Evolutionary conservation across 2,113 vertebrate genomes (phyloP).

Genomic region (Chauna torquata): DNA sequence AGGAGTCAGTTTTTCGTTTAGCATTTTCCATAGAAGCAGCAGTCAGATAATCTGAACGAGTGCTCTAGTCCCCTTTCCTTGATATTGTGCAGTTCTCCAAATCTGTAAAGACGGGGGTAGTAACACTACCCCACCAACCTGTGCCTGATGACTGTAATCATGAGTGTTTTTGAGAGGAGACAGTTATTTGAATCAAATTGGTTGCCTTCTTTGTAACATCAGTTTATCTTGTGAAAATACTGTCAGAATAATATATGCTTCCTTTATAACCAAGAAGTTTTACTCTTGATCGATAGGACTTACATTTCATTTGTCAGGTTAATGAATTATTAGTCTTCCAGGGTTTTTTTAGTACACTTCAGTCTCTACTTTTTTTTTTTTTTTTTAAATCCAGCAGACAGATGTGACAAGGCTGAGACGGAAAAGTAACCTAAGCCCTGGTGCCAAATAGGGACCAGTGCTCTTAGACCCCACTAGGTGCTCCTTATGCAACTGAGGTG

Average conservation of each 20-base stretch:
- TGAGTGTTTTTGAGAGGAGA: slow-evolving; percentile 41
- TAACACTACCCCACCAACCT: background rate
- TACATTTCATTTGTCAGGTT: slow-evolving; percentile 67
- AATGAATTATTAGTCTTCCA: slow-evolving; percentile 68
- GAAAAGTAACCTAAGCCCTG: slow-evolving; percentile 35
- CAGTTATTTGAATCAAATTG: slow-evolving; percentile 66
- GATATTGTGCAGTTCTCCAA: background rate
- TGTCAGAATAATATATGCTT: slow-evolving; percentile 70
- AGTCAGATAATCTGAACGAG: background rate
- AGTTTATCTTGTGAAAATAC: slow-evolving; percentile 69
- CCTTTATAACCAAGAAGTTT: slow-evolving; percentile 60
- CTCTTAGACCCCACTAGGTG: background rate
- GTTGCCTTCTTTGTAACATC: slow-evolving; percentile 57
- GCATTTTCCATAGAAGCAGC: background rate
- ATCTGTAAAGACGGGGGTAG: background rate
- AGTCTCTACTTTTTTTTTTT: background rate
- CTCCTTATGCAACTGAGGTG: background rate
- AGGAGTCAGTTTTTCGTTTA: background rate
- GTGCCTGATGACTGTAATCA: slow-evolving; percentile 44
- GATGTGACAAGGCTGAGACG: slow-evolving; percentile 44
- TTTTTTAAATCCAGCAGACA: slow-evolving; percentile 19
- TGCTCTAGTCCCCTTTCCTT: background rate
- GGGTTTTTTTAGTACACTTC: slow-evolving; percentile 49
- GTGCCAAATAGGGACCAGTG: background rate
- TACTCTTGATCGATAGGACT: slow-evolving; percentile 65